Conservation (phyloP, 2,113 vertebrate species). For the Salvator merianae region DNA sequence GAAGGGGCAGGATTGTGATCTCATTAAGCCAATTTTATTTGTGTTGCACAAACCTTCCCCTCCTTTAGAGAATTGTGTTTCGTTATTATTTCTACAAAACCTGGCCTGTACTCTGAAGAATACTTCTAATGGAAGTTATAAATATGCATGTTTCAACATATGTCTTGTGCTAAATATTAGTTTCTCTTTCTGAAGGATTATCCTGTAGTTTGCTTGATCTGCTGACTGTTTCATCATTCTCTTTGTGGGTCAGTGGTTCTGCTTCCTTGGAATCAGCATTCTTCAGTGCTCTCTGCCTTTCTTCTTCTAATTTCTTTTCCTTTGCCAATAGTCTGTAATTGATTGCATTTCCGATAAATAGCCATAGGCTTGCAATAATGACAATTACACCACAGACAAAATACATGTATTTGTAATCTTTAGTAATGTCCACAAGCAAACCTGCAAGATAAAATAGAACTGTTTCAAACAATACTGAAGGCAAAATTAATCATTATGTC, state of each 20-base stretch:
- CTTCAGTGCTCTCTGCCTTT: constrained; percentile 71
- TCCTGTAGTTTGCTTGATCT: constrained; percentile 59
- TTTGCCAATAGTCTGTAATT: constrained; percentile 92
- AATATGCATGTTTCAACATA: constrained; percentile 51
- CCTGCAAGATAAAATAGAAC: constrained; percentile 74
- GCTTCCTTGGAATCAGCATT: constrained; percentile 67
- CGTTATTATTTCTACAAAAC: constrained; percentile 58
- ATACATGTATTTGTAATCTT: constrained; percentile 94
- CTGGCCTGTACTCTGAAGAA: constrained; percentile 55
- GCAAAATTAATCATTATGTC: neutral
- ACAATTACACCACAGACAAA: constrained; percentile 88
- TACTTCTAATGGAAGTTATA: constrained; percentile 58
- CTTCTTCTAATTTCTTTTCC: constrained; percentile 79
- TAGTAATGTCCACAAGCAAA: constrained; percentile 90
- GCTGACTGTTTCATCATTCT: constrained; percentile 63
- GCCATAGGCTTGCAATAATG: constrained; percentile 87
- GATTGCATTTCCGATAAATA: constrained; percentile 93
- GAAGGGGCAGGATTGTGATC: neutral
- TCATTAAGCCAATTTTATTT: constrained; percentile 38
- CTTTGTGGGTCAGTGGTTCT: constrained; percentile 70
- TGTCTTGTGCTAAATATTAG: constrained; percentile 84
- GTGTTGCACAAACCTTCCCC: constrained; percentile 44
- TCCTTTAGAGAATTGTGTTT: constrained; percentile 49
- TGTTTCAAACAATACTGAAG: neutral
- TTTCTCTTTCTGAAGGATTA: constrained; percentile 86